Evolutionary conservation across 2,113 vertebrate species (phyloP), one percentile per base, ranked within the genome.

Genomic region (Eleginops maclovinus): DNA sequence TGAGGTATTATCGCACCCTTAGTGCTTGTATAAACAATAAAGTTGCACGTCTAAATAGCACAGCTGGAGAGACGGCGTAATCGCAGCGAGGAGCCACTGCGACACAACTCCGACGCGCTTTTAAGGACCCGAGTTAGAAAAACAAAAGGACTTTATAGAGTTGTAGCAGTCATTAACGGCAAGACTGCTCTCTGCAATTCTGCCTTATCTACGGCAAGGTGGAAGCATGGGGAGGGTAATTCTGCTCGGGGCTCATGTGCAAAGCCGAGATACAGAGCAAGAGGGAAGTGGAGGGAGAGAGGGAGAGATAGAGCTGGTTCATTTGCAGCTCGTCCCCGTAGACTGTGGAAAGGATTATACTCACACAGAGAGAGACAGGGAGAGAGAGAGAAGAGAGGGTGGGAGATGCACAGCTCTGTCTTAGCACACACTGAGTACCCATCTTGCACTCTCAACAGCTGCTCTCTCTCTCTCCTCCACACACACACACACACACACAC

Each of bases 311-410:
- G 87, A 88, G 74, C 81, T 67, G 87, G 83, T 90, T 92, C 89
- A 86, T 90, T 85, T 91, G 82, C 89, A 89, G 90, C 92, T 90
- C 71, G 74, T 93, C 90, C 85, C 92, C 31, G 59, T 83, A 92
- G 90, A 93, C 87, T 56, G 77, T 82, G 71, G 84, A 89, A 77
- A 80, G 90, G 92, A 93, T 93, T 93, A 93, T 90, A 90, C 81
- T 81, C 63, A 6, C 2, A 70, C 41, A 77, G 72, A 72, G 77
- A 31, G 82, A 15, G 70, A 24, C 44, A 14, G 69, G 4, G 64
- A 44, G 65, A 19, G 77, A 28, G 76, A 1, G 59, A 0, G 79
- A 36, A 1, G 79, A 43, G 83, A 55, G 47, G 4, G 78, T 36
- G 70, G 22, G 79, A 67, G 72, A 67, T 72, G 77, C 72, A 74